Evolutionary conservation across 2,797 vertebrate genomes (phyloP), one percentile per base, ranked within the genome.

Genomic region (Kryptopterus vitreolus): DNA sequence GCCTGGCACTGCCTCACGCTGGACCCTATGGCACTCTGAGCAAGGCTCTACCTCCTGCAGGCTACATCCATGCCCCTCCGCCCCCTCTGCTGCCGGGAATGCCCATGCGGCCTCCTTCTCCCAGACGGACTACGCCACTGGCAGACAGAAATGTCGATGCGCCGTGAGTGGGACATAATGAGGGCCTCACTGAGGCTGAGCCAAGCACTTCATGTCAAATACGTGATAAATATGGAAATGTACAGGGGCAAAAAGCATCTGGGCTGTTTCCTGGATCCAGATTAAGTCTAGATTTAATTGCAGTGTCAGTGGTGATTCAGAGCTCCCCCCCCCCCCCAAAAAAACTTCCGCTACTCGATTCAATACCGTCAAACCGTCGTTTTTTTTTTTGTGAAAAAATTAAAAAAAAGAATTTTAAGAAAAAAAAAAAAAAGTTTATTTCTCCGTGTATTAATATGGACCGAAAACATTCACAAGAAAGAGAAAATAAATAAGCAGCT

Each of bases 181-280:
- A 31, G 48, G 50, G 73, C 75, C 72, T 35, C 18, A 57, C 12
- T 26, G 74, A 82, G 22, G 72, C 71, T 24, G 63, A 63, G 73
- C 74, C 82, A 84, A 85, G 86, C 86, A 87, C 84, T 87, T 87
- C 78, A 62, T 73, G 79, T 83, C 55, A 82, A 79, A 35, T 72
- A 73, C 18, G 69, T 85, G 71, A 65, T 63, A 43, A 73, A 80
- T 82, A 65, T 78, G 75, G 26, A 82, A 46, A 77, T 87, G 82
- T 85, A 87, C 82, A 85, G 83, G 76, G 77, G 48, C 77, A n/a
- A 71, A 83, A 79, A 82, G 22, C 65, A 65, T 66, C 10, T 53
- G 63, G 81, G 71, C 65, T 61, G 55, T 62, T 69, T 26, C 68
- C 63, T 82, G 81, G 77, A 69, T 83, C 69, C 55, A 79, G 71